Base-by-base conservation (phyloP, 2,888 invertebrate genomes). In the Imbricaverruca yamaguchii region DNA sequence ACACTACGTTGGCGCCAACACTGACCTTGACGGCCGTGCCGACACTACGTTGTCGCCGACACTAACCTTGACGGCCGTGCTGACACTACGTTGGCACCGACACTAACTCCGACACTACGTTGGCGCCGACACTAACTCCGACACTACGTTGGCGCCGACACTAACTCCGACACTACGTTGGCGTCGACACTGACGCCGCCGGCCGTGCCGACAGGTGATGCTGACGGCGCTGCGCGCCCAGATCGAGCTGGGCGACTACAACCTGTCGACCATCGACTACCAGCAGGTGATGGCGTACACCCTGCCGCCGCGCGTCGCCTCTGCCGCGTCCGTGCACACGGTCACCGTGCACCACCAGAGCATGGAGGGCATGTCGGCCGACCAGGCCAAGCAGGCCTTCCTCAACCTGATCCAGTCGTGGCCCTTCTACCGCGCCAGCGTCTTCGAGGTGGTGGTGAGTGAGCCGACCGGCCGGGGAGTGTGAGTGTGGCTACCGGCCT, bases 181-280 rank as follows among this genome's bases (percentile, higher is more conserved):
- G 39, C 39, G 39, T 4, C 39, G 39, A 39, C 39, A 39, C 39
- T 69, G 18, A 69, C 61, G 56, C 23, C 61, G 39, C 55, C 23
- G 56, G 55, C 53, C 59, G 10, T 61, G 57, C 59, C 25, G 13
- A 21, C 85, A 95, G 94, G 94, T 96, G 88, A 96, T 96, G 94
- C 88, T 97, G 82, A 94, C 96, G 80, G 96, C 97, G 39, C 90
- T 97, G 80, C 95, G 97, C 90, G 94, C 95, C 74, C 97, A 97
- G 88, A 90, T 96, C 61, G 97, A 97, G 87, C 90, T 94, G 84
- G 94, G 96, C 63, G 96, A 97, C 88, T 94, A 86, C 83, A 81
- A 81, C 1, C 81, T 82, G 56, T 80, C 82, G 18, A 80, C 81
- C 21, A 83, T 83, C 74, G 84, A 84, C 80, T 84, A 84, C 79